Evolutionary conservation across 2,113 vertebrate genomes (phyloP).

Genomic region (Aythya baeri): DNA sequence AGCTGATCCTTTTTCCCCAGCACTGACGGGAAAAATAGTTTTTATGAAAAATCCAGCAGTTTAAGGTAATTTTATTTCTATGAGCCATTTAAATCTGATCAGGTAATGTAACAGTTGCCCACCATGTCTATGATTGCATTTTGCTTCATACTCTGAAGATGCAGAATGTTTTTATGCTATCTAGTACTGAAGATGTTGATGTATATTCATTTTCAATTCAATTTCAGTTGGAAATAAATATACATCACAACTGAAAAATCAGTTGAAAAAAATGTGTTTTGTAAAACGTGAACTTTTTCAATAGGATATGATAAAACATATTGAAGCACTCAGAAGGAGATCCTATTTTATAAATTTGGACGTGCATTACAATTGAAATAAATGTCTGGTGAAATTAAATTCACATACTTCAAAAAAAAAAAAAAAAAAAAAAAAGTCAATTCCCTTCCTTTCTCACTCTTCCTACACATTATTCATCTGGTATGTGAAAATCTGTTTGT

Average conservation of each 20-base stretch:
- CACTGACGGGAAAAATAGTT: not conserved
- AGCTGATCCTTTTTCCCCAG: not conserved
- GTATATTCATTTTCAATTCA: not conserved
- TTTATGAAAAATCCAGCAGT: not conserved
- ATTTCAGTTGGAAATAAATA: not conserved
- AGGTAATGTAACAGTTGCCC: not conserved
- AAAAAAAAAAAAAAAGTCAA: constrained; percentile 10
- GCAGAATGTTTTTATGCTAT: not conserved
- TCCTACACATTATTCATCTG: constrained; percentile 65
- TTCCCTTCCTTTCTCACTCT: constrained; percentile 44
- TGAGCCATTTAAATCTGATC: not conserved
- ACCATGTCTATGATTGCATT: not conserved
- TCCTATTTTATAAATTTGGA: not conserved
- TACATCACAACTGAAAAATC: not conserved
- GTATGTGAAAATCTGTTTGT: constrained; percentile 48
- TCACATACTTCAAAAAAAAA: not conserved
- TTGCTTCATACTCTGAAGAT: not conserved
- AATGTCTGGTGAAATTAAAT: constrained; percentile 47
- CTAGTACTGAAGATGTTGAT: not conserved
- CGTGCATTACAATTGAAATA: constrained; percentile 13
- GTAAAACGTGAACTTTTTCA: not conserved
- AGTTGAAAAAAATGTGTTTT: not conserved
- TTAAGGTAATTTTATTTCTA: not conserved
- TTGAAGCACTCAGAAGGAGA: not conserved
- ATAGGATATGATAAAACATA: not conserved